Percentiles rank a stretch among this genome's conserved stretches.
Evolutionary conservation across 2,113 vertebrate species (phyloP).

Genomic region (Oostethus manadensis): DNA sequence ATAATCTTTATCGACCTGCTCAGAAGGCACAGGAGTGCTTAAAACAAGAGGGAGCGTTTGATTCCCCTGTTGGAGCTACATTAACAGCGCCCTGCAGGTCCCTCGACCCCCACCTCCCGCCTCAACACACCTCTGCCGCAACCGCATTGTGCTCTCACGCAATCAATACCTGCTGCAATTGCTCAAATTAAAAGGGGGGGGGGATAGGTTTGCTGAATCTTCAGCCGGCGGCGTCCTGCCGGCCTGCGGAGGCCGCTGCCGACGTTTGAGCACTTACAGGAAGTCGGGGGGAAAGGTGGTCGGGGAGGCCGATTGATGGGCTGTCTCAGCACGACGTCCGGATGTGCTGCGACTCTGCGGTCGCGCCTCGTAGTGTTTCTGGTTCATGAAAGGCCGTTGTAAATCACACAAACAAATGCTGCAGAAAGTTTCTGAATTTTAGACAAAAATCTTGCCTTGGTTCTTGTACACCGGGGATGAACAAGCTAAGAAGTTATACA

Average conservation of each 20-base stretch:
- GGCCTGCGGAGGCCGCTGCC: constrained; percentile 44
- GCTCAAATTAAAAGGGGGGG: constrained; percentile 75
- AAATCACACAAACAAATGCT: too few relatives aligned
- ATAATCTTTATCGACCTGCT: constrained; percentile 89
- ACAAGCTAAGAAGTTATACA: too few relatives aligned
- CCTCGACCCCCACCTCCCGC: constrained; percentile 55
- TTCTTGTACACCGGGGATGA: too few relatives aligned
- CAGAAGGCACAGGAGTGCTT: constrained; percentile 69
- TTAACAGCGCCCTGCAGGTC: constrained; percentile 76
- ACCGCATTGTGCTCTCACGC: constrained; percentile 78
- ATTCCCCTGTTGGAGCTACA: constrained; percentile 83
- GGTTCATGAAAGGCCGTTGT: background rate
- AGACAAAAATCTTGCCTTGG: too few relatives aligned
- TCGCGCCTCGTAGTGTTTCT: background rate
- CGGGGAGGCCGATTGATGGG: constrained; percentile 60
- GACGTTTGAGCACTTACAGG: constrained; percentile 63
- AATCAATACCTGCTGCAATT: constrained; percentile 83
- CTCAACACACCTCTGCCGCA: constrained; percentile 83
- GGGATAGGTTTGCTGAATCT: constrained; percentile 65
- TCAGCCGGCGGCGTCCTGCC: constrained; percentile 56
- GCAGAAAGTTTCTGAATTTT: too few relatives aligned
- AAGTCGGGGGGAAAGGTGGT: constrained; percentile 53
- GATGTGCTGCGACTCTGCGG: background rate
- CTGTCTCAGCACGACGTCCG: constrained; percentile 64
- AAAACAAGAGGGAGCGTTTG: constrained; percentile 80